Evolutionary conservation across 92 coral and sea anemone species (phyloP), one percentile per base, ranked within the genome.

Genomic region (Phymanthus crucifer): DNA sequence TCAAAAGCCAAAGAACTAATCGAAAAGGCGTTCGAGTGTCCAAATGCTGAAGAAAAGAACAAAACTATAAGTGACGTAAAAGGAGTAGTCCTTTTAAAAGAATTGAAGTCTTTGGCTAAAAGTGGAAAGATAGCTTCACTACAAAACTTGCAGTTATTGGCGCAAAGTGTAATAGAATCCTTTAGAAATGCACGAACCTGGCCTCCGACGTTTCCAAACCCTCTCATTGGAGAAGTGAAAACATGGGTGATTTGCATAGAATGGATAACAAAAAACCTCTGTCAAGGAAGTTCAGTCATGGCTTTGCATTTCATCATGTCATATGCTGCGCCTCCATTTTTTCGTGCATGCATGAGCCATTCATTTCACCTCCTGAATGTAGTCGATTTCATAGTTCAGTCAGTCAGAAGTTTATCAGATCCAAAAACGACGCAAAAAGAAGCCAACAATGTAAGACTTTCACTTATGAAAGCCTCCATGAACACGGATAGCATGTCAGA

Each of bases 191-290:
- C 98, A 13, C 76, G 98, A 66, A 85, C 76, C 77, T 93, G 87
- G 32, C 98, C 98, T 31, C 98, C 93, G 10, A 76, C 95, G 0
- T 93, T 85, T 50, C 85, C 91, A 12, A 57, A 76, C 54, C 98
- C 98, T 0, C 78, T 93, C 6, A 81, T 88, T n/a, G 95, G 95
- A 33, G 98, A 93, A 71, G 98, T 93, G 0, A 83, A 93, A 47
- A 93, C 91, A 47, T 93, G 98, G 98, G 65, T 91, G 10, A 85
- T 87, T 1, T 91, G 93, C 69, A 86, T 93, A 26, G 82, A 86
- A 18, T 93, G 98, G 98, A 91, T 93, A 48, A 87, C 81, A 54
- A 86, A 78, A 58, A 73, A 88, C 77, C 9, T 0, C 0, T 93
- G 91, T 75, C 13, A 46, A 0, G 87, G 95, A 4, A 92, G 89